Conservation (phyloP, 2,113 vertebrate genomes). For the Azemiops feae region DNA sequence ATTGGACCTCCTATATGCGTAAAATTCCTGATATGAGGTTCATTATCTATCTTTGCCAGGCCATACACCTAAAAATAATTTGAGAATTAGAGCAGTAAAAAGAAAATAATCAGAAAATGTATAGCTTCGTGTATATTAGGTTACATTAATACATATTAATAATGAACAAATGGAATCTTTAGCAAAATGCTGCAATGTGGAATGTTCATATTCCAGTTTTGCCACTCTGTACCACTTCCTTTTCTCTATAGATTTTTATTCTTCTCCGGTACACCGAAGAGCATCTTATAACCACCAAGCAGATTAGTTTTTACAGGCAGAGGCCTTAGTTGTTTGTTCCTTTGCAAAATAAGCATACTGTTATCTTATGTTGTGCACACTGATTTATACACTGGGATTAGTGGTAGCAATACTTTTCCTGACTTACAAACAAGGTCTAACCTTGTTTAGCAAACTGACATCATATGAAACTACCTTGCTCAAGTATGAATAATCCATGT, state of each 20-base stretch:
- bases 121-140: neutral
- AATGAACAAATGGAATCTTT: neutral
- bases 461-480: neutral
- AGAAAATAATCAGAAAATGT: neutral
- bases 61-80: slow-evolving; percentile 3
- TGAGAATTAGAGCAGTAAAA: neutral
- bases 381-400: neutral
- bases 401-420: neutral
- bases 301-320: neutral
- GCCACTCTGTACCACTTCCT: neutral
- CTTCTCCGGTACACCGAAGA: neutral
- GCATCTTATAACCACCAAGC: neutral
- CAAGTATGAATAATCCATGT: neutral
- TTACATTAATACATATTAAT: neutral
- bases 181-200: no score
- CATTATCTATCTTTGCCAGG: neutral
- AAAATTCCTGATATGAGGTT: neutral
- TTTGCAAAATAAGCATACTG: neutral
- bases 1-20: slow-evolving; percentile 56
- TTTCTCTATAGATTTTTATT: neutral
- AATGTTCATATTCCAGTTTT: neutral
- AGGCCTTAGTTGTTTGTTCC: neutral
- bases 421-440: neutral
- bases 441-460: neutral
- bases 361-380: neutral